phyloP scores from a whole-genome alignment of 1,140 invertebrate genomes.

The Lepidurus apus region DNA sequence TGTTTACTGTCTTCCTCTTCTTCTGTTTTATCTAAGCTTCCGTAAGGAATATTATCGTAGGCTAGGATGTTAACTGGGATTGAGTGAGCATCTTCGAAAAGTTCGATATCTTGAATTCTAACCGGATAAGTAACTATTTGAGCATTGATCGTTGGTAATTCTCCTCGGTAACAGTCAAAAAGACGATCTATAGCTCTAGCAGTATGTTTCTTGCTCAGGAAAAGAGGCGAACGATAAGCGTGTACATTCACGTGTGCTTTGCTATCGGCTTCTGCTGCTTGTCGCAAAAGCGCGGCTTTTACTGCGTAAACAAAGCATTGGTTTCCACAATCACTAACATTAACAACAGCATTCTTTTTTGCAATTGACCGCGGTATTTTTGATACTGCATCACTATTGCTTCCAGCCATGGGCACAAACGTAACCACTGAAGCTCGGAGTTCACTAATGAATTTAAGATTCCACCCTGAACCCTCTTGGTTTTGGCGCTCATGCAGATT shows the following conservation, averaged over 20 bases:
- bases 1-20: background rate
- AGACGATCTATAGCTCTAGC: background rate
- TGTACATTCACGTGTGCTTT: background rate
- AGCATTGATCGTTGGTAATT: background rate
- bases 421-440: too few relatives aligned
- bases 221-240: background rate
- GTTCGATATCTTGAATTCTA: background rate
- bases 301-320: too few relatives aligned
- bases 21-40: background rate
- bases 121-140: background rate
- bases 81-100: too few relatives aligned
- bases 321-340: too few relatives aligned
- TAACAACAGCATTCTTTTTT: too few relatives aligned
- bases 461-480: too few relatives aligned
- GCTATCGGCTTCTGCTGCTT: background rate
- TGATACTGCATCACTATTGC: too few relatives aligned
- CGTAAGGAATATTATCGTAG: background rate
- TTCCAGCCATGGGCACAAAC: too few relatives aligned
- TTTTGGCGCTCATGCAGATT: too few relatives aligned
- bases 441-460: too few relatives aligned
- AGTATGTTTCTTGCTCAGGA: background rate
- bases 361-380: too few relatives aligned
- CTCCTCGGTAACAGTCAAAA: background rate
- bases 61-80: background rate
- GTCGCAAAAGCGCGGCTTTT: too few relatives aligned